Conservation (phyloP, 2,797 vertebrate species). For the Coregonus sp. region DNA sequence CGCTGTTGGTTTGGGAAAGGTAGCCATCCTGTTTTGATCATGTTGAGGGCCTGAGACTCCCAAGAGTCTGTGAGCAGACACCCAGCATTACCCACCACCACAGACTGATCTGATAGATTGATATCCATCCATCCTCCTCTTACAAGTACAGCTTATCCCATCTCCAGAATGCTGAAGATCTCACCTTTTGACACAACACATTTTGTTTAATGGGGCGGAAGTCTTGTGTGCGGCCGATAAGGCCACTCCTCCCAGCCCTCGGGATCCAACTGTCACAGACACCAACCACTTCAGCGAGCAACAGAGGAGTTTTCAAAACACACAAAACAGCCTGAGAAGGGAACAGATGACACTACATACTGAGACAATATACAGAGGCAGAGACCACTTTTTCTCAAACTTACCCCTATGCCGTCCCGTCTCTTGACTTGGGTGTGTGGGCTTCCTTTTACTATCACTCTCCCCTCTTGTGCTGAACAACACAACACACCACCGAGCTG, state of each 20-base stretch:
- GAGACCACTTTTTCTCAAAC: slow-evolving; percentile 54
- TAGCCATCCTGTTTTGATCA: slow-evolving; percentile 52
- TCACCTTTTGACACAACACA: slow-evolving; percentile 64
- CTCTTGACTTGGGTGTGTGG: slow-evolving; percentile 56
- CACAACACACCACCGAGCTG: slow-evolving; percentile 58
- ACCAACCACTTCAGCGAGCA: slow-evolving; percentile 69
- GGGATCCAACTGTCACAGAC: slow-evolving; percentile 60
- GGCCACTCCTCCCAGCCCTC: slow-evolving; percentile 61
- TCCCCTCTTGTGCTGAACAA: slow-evolving; percentile 66
- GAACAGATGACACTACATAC: slow-evolving; percentile 70
- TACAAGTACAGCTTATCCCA: slow-evolving; percentile 67
- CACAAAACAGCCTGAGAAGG: slow-evolving; percentile 60
- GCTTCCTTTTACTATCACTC: slow-evolving; percentile 40
- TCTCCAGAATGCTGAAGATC: slow-evolving; percentile 65
- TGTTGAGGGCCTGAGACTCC: slow-evolving; percentile 62
- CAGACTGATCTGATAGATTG: slow-evolving; percentile 62
- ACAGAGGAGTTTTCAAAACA: slow-evolving; percentile 71
- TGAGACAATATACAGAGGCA: slow-evolving; percentile 54
- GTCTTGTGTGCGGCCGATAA: slow-evolving; percentile 53
- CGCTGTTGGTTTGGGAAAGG: slow-evolving; percentile 43
- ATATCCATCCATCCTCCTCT: slow-evolving; percentile 56
- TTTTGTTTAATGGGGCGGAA: slow-evolving; percentile 57
- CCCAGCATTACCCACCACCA: slow-evolving; percentile 61
- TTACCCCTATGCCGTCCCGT: slow-evolving; percentile 44
- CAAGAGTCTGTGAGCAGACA: slow-evolving; percentile 61